Percentiles rank a stretch among this genome's conserved stretches.
phyloP scores from a whole-genome alignment of 2,888 invertebrate species.

The Smittia sp. region DNA sequence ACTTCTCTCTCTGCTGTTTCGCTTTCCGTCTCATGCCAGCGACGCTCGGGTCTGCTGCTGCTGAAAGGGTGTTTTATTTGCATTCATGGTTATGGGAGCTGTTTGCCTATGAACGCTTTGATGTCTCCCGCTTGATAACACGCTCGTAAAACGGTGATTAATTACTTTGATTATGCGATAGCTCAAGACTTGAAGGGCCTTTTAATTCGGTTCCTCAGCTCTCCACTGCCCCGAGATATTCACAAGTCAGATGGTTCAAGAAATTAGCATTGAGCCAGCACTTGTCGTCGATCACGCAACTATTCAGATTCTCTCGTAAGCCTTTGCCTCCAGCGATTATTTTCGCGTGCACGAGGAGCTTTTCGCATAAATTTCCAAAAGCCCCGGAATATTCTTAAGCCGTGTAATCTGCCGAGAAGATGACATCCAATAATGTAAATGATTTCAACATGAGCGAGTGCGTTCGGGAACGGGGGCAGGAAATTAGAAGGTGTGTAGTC shows the following conservation, averaged over 20 bases:
- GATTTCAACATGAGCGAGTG: neutral
- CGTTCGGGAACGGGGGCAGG: neutral
- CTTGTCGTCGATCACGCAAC: neutral
- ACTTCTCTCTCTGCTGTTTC: constrained; percentile 4
- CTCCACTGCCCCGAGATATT: neutral
- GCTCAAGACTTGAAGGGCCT: neutral
- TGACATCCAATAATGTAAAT: neutral
- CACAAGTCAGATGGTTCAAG: neutral
- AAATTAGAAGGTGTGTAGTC: constrained; percentile 16
- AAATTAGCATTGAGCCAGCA: neutral
- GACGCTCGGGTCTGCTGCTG: neutral
- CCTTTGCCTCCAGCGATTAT: neutral
- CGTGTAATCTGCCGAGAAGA: neutral
- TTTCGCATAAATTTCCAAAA: neutral
- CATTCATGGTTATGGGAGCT: constrained; percentile 11
- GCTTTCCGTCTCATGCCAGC: constrained; percentile 1
- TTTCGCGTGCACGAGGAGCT: neutral
- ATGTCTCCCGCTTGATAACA: constrained; percentile 16
- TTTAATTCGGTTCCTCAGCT: neutral
- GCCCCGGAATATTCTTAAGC: neutral
- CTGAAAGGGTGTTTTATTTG: constrained; percentile 18
- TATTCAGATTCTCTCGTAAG: neutral
- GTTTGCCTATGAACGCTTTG: constrained; percentile 12
- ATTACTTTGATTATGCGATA: constrained; percentile 39
- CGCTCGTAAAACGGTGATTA: constrained; percentile 29